Conservation (phyloP, 1,140 invertebrate species). For the Augochlora pura region DNA sequence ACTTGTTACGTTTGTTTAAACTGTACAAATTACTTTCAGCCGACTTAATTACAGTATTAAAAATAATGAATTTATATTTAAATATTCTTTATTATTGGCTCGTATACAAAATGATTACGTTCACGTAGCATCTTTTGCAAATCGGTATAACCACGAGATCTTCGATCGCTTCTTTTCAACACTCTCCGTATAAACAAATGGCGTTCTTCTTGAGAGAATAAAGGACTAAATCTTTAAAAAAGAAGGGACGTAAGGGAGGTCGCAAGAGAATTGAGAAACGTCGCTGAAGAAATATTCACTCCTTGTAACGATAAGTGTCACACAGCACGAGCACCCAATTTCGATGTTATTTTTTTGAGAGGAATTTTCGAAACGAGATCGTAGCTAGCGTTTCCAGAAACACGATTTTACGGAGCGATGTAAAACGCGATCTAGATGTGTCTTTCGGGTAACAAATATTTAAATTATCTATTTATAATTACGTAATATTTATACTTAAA, state of each 20-base stretch:
- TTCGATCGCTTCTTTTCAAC: too few species aligned
- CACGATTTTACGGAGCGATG: conserved; percentile 47
- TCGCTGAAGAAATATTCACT: conserved; percentile 47
- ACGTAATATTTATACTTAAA: conserved; percentile 65
- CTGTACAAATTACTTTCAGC: too few species aligned
- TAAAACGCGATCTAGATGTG: conserved; percentile 55
- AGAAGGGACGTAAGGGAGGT: neutral
- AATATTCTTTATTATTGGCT: too few species aligned
- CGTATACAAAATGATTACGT: too few species aligned
- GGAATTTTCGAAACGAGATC: conserved; percentile 16
- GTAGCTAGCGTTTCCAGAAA: conserved; percentile 46
- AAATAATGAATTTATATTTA: too few species aligned
- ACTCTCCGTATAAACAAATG: too few species aligned
- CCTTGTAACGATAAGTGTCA: conserved; percentile 49
- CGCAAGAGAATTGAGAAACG: conserved; percentile 7
- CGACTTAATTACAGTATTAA: too few species aligned
- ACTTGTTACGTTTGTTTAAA: too few species aligned
- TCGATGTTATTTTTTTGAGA: conserved; percentile 61
- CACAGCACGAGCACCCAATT: conserved; percentile 58
- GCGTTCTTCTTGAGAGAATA: neutral
- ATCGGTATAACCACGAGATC: too few species aligned
- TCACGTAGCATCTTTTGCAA: too few species aligned
- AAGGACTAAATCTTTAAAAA: neutral
- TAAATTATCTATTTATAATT: conserved; percentile 70
- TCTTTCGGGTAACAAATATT: conserved; percentile 66